These are phyloP conservation scores for Ommatoiulus sabulosus DNA, from an alignment of 2,888 invertebrate species.

Conservation along the genomic window DNA sequence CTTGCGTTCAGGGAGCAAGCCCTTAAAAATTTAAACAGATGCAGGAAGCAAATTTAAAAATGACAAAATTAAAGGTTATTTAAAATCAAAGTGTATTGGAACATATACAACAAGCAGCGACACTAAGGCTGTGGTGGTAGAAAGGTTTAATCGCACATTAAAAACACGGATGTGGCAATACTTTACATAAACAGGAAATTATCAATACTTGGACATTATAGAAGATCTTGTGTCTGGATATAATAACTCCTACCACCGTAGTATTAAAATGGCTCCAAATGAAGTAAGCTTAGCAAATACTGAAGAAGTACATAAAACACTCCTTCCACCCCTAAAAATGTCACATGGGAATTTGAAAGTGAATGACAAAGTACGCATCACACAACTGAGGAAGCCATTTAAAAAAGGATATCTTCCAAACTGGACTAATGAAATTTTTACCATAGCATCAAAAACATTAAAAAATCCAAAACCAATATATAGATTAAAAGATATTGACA, in stretches of 20 bases:
- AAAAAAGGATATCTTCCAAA: conserved; percentile 49
- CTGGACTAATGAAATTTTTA: conserved; percentile 20
- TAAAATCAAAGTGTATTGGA: not conserved
- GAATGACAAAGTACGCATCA: conserved; percentile 2
- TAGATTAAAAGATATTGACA: not conserved
- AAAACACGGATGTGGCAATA: conserved; percentile 60
- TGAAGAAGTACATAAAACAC: not conserved
- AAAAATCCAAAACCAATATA: not conserved
- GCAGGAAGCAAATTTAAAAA: conserved; percentile 62
- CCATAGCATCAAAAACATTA: not conserved
- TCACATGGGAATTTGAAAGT: not conserved
- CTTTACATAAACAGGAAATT: conserved; percentile 41
- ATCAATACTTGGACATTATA: not conserved
- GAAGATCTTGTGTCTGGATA: not conserved
- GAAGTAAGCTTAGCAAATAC: not conserved
- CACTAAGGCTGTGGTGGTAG: conserved; percentile 60
- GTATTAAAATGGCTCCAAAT: conserved; percentile 20
- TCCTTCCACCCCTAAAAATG: not conserved
- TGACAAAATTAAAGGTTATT: conserved; percentile 46
- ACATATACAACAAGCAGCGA: conserved; percentile 58
- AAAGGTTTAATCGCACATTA: conserved; percentile 61
- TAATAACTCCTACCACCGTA: not conserved
- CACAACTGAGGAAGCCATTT: not conserved
- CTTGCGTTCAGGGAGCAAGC: conserved; percentile 58
- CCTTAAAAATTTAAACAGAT: conserved; percentile 61